A percentile compares a stretch with the other conserved stretches of the same genome.
phyloP scores from a whole-genome alignment of 1,140 invertebrate species.

The Arctopsyche grandis region DNA sequence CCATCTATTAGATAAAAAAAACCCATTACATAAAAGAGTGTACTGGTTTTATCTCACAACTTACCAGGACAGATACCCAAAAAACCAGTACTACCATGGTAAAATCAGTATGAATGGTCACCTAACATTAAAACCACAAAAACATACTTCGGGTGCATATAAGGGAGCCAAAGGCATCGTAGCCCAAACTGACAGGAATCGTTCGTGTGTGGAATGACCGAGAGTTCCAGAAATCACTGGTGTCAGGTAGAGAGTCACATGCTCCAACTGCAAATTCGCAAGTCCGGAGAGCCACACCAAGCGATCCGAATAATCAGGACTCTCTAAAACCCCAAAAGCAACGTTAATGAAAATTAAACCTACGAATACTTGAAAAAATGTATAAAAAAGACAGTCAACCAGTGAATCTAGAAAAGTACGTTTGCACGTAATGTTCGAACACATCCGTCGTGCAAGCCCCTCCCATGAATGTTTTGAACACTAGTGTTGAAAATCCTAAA shows the following conservation, averaged over 20 bases:
- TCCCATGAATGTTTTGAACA: constrained; percentile 71
- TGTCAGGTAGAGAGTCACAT: constrained; percentile 71
- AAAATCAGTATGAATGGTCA: constrained; percentile 19
- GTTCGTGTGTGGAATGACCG: constrained; percentile 65
- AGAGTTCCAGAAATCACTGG: constrained; percentile 67
- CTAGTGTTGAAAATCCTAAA: constrained; percentile 75
- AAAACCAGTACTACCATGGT: not conserved
- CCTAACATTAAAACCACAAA: constrained; percentile 27
- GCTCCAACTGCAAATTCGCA: constrained; percentile 68
- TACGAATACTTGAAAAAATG: not conserved
- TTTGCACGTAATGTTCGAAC: constrained; percentile 75
- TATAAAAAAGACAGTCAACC: constrained; percentile 56
- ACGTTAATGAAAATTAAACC: too few species aligned
- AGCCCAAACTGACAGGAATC: constrained; percentile 72
- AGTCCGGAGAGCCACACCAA: constrained; percentile 78
- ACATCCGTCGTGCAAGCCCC: constrained; percentile 69
- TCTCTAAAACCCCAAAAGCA: constrained; percentile 63
- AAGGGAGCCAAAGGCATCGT: constrained; percentile 66
- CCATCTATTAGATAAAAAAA: too few species aligned
- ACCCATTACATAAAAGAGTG: too few species aligned
- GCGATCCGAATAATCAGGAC: constrained; percentile 71
- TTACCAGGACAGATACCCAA: too few species aligned
- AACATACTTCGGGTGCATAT: constrained; percentile 67
- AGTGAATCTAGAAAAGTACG: constrained; percentile 74
- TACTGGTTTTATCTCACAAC: too few species aligned